Evolutionary conservation across 2,797 vertebrate genomes (phyloP).

Genomic region (Sus cebifrons): DNA sequence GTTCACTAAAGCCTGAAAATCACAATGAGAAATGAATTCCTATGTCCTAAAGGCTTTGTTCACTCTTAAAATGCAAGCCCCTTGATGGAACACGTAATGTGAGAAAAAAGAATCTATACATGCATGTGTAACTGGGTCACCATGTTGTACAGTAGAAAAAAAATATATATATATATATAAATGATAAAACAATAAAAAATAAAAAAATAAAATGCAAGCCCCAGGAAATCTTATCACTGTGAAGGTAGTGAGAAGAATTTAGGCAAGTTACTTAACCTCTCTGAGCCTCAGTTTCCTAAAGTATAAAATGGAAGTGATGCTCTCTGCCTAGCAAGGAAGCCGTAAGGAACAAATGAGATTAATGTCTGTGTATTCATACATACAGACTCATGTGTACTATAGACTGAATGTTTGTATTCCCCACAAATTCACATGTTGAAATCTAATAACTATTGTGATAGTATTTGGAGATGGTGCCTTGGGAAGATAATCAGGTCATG

Average conservation of each 20-base stretch:
- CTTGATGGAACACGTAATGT: no score
- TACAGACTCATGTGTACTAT: background rate
- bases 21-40: conserved; percentile 55
- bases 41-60: conserved; percentile 13
- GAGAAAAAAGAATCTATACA: no score
- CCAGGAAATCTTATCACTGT: background rate
- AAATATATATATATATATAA: no score
- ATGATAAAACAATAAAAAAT: no score
- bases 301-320: background rate
- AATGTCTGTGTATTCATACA: background rate
- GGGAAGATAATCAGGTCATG: background rate
- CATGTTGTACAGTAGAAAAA: no score
- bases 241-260: background rate
- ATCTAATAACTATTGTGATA: background rate
- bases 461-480: background rate
- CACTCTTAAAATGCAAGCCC: conserved; percentile 43
- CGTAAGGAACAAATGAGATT: background rate
- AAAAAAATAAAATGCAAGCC: conserved; percentile 30
- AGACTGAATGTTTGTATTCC: background rate
- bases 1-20: conserved; percentile 47
- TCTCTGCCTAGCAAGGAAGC: background rate
- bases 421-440: background rate
- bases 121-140: no score
- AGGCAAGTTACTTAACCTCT: background rate
- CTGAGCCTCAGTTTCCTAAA: conserved; percentile 30